Evolutionary conservation across 2,797 vertebrate genomes (phyloP).

Genomic region (Micromesistius poutassou): DNA sequence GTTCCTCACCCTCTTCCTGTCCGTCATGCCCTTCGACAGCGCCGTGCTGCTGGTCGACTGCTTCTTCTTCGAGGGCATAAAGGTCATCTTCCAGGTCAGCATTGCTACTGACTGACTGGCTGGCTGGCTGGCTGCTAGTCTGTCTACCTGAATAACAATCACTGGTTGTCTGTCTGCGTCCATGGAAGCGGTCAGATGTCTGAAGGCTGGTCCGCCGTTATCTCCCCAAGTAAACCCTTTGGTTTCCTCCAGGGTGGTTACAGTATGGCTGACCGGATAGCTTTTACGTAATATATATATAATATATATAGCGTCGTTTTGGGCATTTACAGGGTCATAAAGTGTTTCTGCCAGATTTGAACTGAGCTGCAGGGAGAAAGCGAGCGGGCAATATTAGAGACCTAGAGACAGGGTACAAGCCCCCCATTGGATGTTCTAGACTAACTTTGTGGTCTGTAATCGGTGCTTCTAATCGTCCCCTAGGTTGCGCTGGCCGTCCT

Average conservation of each 20-base stretch:
- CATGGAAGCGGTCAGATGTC: neutral
- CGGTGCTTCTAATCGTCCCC: constrained; percentile 26
- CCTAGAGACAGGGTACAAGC: neutral
- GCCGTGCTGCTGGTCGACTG: constrained; percentile 92
- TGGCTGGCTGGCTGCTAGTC: neutral
- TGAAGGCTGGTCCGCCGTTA: neutral
- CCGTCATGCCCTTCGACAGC: constrained; percentile 96
- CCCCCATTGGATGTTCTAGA: neutral
- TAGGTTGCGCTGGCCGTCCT: constrained; percentile 91
- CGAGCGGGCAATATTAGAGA: no score
- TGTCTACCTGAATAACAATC: neutral
- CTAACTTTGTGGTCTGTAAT: neutral
- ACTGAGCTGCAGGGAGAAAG: no score
- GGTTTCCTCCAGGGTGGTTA: no score
- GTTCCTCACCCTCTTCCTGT: constrained; percentile 97
- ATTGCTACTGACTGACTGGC: neutral
- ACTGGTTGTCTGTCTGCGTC: neutral
- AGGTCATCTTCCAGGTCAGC: constrained; percentile 87
- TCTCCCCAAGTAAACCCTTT: no score
- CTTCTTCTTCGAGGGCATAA: constrained; percentile 97
- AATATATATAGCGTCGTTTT: neutral
- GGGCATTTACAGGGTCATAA: neutral
- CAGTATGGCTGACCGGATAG: neutral
- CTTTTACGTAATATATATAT: neutral
- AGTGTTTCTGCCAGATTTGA: no score